A percentile compares a stretch with the other conserved stretches of the same genome.
phyloP scores from a whole-genome alignment of 2,888 invertebrate genomes.

The Norana najaformis region DNA sequence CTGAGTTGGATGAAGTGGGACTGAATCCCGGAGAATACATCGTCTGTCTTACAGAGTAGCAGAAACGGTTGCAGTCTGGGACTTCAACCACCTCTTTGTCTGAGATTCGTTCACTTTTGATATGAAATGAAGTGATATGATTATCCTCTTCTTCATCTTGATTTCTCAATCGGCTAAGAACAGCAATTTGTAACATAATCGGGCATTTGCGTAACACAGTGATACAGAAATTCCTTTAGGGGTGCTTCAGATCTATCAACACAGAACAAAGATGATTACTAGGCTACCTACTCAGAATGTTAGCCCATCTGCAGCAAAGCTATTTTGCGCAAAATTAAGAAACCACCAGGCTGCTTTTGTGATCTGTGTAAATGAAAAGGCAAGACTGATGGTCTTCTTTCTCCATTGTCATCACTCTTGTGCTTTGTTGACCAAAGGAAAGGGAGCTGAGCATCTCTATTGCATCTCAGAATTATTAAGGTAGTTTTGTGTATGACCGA shows the following conservation, averaged over 20 bases:
- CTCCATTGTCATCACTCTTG: background rate
- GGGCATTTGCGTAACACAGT: background rate
- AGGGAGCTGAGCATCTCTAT: no score
- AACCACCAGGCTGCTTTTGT: background rate
- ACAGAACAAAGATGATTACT: no score
- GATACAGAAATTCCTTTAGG: background rate
- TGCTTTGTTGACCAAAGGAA: background rate
- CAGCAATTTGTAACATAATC: background rate
- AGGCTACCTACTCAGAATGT: background rate
- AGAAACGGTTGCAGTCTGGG: background rate
- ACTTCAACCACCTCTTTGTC: background rate
- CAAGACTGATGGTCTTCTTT: background rate
- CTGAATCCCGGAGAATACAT: slow-evolving; percentile 23
- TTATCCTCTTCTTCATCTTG: background rate
- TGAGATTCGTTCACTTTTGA: background rate
- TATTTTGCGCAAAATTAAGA: background rate
- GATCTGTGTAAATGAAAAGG: background rate
- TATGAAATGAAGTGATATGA: background rate
- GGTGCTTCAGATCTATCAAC: background rate
- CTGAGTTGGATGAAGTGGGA: background rate
- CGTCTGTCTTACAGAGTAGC: slow-evolving; percentile 26
- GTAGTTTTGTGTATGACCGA: background rate
- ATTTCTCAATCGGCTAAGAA: background rate
- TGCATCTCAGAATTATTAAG: background rate
- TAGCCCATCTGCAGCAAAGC: background rate